A percentile compares a stretch with the other conserved stretches of the same genome.
These are phyloP conservation scores for Trididemnum nubilum DNA, from an alignment of 23 tunicate species.

Conservation along the genomic window DNA sequence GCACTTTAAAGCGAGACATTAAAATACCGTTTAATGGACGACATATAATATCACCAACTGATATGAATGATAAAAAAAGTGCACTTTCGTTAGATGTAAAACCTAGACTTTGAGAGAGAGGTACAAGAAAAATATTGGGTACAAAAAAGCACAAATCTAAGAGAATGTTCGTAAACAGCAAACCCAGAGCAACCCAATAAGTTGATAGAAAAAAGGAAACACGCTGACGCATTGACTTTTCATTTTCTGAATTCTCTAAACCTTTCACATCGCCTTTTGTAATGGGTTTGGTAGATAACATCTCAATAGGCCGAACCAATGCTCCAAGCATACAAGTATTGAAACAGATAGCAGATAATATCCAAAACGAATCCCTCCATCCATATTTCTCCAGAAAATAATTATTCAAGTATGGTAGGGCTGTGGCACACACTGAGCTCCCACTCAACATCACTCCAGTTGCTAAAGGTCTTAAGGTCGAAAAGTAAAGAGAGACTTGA, in stretches of 20 bases:
- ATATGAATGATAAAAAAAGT: slow-evolving; percentile 47
- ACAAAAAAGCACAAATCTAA: slow-evolving; percentile 11
- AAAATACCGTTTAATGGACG: slow-evolving; percentile 46
- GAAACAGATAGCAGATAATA: slow-evolving; percentile 50
- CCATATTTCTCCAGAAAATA: slow-evolving; percentile 42
- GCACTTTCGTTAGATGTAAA: slow-evolving; percentile 40
- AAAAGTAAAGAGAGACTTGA: slow-evolving; percentile 49
- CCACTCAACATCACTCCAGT: slow-evolving; percentile 52
- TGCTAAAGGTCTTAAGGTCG: slow-evolving; percentile 37
- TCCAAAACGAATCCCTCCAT: slow-evolving; percentile 52
- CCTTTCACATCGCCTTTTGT: neutral
- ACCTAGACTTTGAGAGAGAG: slow-evolving; percentile 32
- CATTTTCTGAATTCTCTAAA: no score
- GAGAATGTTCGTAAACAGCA: slow-evolving; percentile 14
- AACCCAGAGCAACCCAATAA: slow-evolving; percentile 46
- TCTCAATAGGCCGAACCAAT: slow-evolving; percentile 46
- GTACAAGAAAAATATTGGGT: slow-evolving; percentile 51
- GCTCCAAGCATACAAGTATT: slow-evolving; percentile 50
- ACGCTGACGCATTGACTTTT: neutral
- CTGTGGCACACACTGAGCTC: slow-evolving; percentile 23
- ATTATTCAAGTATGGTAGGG: slow-evolving; percentile 35
- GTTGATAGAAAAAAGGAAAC: neutral
- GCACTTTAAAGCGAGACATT: neutral
- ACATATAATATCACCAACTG: slow-evolving; percentile 56
- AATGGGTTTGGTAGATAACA: neutral